Evolutionary conservation across 2,797 vertebrate genomes (phyloP), one percentile per base, ranked within the genome.

Genomic region (Pseudochaenichthys georgianus): DNA sequence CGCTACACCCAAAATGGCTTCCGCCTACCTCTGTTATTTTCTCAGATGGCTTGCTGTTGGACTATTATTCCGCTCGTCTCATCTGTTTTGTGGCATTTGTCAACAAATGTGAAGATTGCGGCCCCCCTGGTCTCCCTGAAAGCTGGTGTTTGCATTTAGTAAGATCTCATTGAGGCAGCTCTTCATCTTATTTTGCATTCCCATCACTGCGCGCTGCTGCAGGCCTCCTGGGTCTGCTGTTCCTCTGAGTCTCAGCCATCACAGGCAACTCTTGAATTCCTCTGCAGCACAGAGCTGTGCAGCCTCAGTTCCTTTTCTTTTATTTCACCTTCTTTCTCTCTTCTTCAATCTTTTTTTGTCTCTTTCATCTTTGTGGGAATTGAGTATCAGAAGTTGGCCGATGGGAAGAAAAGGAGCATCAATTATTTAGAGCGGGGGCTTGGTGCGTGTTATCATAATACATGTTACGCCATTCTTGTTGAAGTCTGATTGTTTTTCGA

Each of bases 121-220:
- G 10, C 15, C 48, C 21, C 16, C 28, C 31, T 48, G 48, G 17
- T 46, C 21, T 59, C 17, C 31, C 23, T 48, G 48, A 71, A 63
- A 69, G 78, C 84, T 50, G 71, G 70, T 76, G 72, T 90, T 91
- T 88, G 82, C 65, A 80, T 84, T 82, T 71, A 79, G 87, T 86
- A 83, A 74, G 52, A 84, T 88, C 88, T 90, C 74, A 82, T 77
- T 83, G 78, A 88, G 81, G 81, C 77, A 70, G 70, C 73, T 77
- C 75, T 78, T 86, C 77, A 61, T 84, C 84, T 89, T 68, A 90
- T 90, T 92, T 89, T 81, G 72, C 81, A 92, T 93, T 92, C 89
- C 73, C 41, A 80, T 83, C 81, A 82, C 81, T 78, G 80, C 75
- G 73, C 13, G 45, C 69, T 76, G 87, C 90, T 80, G 77, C 76